Percentiles rank a stretch among this genome's conserved stretches.
Conservation (phyloP, 2,113 vertebrate genomes). For the Acanthochromis polyacanthus region DNA sequence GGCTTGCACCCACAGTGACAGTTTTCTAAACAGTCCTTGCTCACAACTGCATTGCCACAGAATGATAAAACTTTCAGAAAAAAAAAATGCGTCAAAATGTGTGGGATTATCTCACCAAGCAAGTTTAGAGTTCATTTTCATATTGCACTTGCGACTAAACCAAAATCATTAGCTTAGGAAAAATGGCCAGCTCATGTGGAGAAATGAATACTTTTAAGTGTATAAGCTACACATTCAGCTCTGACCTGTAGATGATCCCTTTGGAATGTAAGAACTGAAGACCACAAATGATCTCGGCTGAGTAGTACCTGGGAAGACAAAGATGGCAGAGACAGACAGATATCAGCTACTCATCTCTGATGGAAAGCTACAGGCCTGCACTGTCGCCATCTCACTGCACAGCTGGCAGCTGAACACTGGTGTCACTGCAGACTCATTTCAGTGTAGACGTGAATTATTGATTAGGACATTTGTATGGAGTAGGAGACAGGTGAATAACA, state of each 20-base stretch:
- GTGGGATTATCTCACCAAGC: conserved; percentile 55
- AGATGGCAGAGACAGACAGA: conserved; percentile 36
- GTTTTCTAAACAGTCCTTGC: conserved; percentile 20
- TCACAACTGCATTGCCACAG: conserved; percentile 40
- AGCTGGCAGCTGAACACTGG: conserved; percentile 39
- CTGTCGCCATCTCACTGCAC: background rate
- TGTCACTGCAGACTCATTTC: conserved; percentile 53
- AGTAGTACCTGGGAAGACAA: conserved; percentile 91
- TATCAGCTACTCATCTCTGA: conserved; percentile 24
- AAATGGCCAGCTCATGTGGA: conserved; percentile 1
- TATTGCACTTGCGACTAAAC: conserved; percentile 22
- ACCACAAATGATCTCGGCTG: conserved; percentile 95
- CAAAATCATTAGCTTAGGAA: background rate
- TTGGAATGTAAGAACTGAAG: conserved; percentile 96
- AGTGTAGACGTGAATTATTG: conserved; percentile 76
- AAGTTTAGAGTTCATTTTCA: conserved; percentile 36
- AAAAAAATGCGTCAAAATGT: conserved; percentile 25
- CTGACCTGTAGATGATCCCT: conserved; percentile 97
- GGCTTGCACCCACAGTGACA: conserved; percentile 6
- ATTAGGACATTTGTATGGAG: conserved; percentile 77
- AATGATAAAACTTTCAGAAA: conserved; percentile 26
- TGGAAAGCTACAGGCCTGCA: conserved; percentile 10
- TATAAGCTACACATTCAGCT: background rate
- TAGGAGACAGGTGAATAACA: conserved; percentile 72
- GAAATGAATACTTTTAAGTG: background rate